Percentiles rank a stretch among this genome's conserved stretches.
Conservation (phyloP, 2,113 vertebrate species). For the Nothocercus julius region DNA sequence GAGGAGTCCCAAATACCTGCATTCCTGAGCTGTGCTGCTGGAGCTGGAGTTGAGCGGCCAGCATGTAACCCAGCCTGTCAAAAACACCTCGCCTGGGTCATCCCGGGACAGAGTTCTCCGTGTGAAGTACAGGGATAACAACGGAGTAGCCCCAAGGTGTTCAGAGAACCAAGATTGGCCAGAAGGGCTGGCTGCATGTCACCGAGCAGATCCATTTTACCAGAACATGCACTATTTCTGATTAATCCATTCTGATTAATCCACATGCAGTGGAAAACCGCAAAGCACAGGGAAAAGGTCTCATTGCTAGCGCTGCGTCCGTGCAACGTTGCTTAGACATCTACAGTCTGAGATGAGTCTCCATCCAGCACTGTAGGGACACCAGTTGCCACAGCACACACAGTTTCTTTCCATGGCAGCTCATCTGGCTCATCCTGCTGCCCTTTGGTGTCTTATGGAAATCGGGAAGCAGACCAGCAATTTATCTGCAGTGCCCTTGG, state of each 20-base stretch:
- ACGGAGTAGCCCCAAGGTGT: background rate
- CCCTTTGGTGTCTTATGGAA: background rate
- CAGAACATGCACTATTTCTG: background rate
- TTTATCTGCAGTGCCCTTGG: background rate
- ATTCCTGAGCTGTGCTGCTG: background rate
- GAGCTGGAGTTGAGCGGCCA: background rate
- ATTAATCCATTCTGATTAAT: background rate
- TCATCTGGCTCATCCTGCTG: background rate
- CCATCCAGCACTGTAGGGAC: too few species aligned
- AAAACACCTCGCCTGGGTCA: background rate
- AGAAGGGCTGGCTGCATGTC: accelerated
- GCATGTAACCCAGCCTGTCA: background rate
- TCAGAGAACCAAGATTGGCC: background rate
- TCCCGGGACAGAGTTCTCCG: background rate
- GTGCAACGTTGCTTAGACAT: background rate
- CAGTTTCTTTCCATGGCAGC: background rate
- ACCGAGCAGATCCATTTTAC: background rate
- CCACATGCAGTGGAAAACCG: background rate
- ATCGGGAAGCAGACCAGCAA: too few species aligned
- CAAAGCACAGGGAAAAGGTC: background rate
- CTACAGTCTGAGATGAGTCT: background rate
- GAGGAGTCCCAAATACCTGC: conserved; percentile 28
- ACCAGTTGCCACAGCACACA: too few species aligned
- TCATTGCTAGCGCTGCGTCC: background rate
- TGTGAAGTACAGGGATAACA: background rate